A percentile compares a stretch with the other conserved stretches of the same genome.
Evolutionary conservation across 2,113 vertebrate genomes (phyloP).

Genomic region (Pristiophorus japonicus): DNA sequence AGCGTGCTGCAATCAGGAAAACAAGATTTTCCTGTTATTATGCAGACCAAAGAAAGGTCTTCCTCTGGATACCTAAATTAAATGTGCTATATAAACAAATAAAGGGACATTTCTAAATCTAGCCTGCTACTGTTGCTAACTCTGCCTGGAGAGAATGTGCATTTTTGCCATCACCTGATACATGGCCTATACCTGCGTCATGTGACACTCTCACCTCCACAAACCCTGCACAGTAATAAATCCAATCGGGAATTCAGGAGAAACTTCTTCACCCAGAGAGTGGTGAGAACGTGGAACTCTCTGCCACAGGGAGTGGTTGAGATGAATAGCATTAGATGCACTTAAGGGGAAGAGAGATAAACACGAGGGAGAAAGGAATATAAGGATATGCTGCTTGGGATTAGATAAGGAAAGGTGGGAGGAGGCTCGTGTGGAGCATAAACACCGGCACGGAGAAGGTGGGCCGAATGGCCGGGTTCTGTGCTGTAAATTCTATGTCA

Average conservation of each 20-base stretch:
- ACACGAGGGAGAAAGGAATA: not conserved
- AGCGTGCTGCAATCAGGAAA: not conserved
- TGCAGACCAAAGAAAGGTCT: not conserved
- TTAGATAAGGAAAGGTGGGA: not conserved
- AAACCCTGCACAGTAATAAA: not conserved
- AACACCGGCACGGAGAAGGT: not conserved
- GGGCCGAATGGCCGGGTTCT: not conserved
- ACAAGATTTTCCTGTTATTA: not conserved
- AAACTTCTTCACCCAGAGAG: not conserved
- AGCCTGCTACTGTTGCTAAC: not conserved
- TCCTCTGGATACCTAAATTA: not conserved
- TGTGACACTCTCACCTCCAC: not conserved
- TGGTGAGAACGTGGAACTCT: not conserved
- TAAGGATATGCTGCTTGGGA: not conserved
- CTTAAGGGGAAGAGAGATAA: not conserved
- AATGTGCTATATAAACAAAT: not conserved
- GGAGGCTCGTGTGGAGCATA: not conserved
- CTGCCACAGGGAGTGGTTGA: not conserved
- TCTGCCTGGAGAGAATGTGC: not conserved
- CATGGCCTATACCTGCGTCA: not conserved
- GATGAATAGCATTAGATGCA: not conserved
- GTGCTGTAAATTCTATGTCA: not conserved
- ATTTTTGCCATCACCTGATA: not conserved
- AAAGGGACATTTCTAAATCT: no score
- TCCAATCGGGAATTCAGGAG: not conserved